Evolutionary conservation across 2,888 invertebrate species (phyloP), one percentile per base, ranked within the genome.

Genomic region (Apantesis nais): DNA sequence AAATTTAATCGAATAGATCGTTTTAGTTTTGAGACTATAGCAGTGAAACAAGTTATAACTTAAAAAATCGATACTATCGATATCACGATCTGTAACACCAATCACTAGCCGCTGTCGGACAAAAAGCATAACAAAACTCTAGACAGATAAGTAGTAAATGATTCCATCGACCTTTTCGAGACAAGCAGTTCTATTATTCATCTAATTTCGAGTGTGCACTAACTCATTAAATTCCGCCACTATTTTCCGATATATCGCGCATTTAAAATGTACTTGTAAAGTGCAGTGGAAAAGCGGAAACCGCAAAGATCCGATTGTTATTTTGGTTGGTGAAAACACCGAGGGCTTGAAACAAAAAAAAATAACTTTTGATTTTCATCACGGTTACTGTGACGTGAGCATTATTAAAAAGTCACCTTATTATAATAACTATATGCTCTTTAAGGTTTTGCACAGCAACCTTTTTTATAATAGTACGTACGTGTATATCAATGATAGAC

Each of bases 231-330:
- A 86, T 78, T 79, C 81, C 82, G 85, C 81, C 81, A 88, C 87
- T 91, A 92, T 93, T 93, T 93, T 91, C 92, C 88, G 22, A 74
- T 86, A 84, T 92, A 92, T 90, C 88, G 88, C 85, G 85, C 86
- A 87, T 88, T 86, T 85, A 83, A 86, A 89, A 88, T 92, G 85
- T 88, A 88, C 86, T 84, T 79, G 87, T 55, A 90, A 89, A 91
- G 87, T 86, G 89, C 86, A 83, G 81, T 86, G 86, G 89, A 88
- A 90, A 90, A 88, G 88, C 84, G 82, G 75, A 81, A 83, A 92
- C 92, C 93, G 84, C 92, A 92, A 87, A 86, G 84, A 86, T 86
- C 81, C 84, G 79, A 80, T 75, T 79, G 79, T 70, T 74, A 81
- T 82, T 86, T 85, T 78, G 80, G 82, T 74, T 62, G 73, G 74